Evolutionary conservation across 2,888 invertebrate species (phyloP).

Genomic region (Apodemia duryi): DNA sequence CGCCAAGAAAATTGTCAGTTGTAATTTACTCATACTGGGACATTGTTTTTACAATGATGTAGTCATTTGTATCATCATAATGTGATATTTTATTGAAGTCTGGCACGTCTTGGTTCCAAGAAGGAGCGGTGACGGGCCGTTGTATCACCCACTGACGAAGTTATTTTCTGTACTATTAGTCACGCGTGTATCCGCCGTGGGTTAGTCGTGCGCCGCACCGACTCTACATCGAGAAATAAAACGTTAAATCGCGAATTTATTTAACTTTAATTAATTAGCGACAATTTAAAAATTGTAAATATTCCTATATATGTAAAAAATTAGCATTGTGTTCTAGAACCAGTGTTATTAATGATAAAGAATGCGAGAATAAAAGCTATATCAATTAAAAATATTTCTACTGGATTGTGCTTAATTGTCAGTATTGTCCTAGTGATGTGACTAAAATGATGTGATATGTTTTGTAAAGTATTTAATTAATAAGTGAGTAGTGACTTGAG

Average conservation of each 20-base stretch:
- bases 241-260: constrained; percentile 16
- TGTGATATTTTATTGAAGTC: constrained; percentile 36
- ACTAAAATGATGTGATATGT: constrained; percentile 24
- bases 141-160: constrained; percentile 74
- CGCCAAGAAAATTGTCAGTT: neutral
- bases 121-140: constrained; percentile 64
- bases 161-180: constrained; percentile 78
- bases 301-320: neutral
- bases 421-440: constrained; percentile 19
- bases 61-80: constrained; percentile 30
- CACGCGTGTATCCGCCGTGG: constrained; percentile 74
- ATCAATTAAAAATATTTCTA: constrained; percentile 18
- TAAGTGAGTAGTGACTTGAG: neutral
- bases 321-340: neutral
- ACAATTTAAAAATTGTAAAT: neutral
- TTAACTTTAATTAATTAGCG: neutral
- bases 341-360: neutral
- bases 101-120: constrained; percentile 58
- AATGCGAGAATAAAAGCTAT: neutral
- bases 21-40: neutral
- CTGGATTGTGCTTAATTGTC: constrained; percentile 19
- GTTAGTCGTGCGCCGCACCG: constrained; percentile 44
- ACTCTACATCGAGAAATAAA: constrained; percentile 30
- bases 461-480: constrained; percentile 12
- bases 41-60: constrained; percentile 3